Percentiles rank a stretch among this genome's conserved stretches.
These are phyloP conservation scores for Taurulus bubalis DNA, from an alignment of 2,113 vertebrate genomes.

Conservation along the genomic window DNA sequence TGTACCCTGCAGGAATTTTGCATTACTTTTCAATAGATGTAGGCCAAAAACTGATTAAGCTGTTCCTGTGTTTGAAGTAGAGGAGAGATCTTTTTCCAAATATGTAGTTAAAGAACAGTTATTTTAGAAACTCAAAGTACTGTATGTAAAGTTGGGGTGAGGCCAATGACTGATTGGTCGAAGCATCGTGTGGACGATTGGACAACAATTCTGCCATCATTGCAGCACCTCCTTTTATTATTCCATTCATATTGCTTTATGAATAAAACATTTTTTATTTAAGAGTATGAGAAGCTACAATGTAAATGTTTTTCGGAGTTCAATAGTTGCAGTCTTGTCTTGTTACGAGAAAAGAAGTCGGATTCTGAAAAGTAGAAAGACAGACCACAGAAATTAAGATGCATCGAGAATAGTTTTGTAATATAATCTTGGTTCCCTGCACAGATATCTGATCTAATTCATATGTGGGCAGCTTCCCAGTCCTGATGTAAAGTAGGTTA, in stretches of 20 bases:
- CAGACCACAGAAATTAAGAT: not conserved
- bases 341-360: not conserved
- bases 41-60: conserved; percentile 46
- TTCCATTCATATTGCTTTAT: not conserved
- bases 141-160: not conserved
- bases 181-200: not conserved
- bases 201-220: not conserved
- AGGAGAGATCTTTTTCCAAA: not conserved
- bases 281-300: not conserved
- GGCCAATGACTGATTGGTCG: not conserved
- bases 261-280: not conserved
- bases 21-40: conserved; percentile 49
- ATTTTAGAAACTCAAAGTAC: not conserved
- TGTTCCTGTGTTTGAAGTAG: conserved; percentile 38
- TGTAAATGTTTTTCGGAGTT: not conserved
- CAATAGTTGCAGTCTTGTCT: not conserved
- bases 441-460: conserved; percentile 3
- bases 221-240: not conserved
- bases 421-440: not conserved
- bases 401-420: not conserved
- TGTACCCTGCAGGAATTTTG: conserved; percentile 55
- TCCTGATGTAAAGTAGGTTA: not conserved
- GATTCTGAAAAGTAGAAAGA: not conserved
- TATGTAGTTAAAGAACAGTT: not conserved
- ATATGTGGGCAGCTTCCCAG: not conserved